Conservation (phyloP, 2,113 vertebrate species). For the Peromyscus maniculatus region DNA sequence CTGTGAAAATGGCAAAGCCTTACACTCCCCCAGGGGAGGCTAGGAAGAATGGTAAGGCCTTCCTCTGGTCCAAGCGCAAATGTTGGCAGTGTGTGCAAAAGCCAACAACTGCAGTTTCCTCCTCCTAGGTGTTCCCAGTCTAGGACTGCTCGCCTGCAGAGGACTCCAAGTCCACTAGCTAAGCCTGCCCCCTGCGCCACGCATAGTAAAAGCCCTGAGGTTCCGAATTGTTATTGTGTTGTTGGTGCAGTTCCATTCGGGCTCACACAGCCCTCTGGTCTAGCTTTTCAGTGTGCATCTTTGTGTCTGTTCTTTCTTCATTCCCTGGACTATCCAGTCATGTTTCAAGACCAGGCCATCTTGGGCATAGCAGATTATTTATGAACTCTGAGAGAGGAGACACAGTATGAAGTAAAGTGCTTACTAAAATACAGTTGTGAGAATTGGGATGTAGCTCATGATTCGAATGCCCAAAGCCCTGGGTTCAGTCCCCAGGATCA, state of each 20-base stretch:
- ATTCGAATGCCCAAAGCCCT: background rate
- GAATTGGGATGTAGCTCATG: background rate
- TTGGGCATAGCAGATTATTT: background rate
- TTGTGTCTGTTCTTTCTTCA: background rate
- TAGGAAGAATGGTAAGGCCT: background rate
- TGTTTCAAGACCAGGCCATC: background rate
- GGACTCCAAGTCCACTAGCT: background rate
- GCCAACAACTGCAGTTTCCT: background rate
- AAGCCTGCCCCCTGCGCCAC: fast-evolving
- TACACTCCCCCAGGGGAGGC: background rate
- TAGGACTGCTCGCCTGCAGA: background rate
- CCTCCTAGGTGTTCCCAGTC: background rate
- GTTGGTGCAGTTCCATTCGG: background rate
- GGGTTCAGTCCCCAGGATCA: background rate
- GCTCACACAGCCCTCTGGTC: background rate
- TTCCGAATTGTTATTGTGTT: too few species aligned
- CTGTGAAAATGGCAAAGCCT: background rate
- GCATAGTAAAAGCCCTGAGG: background rate
- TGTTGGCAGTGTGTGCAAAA: background rate
- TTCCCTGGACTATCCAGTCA: background rate
- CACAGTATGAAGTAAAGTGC: slow-evolving; percentile 31
- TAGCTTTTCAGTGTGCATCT: background rate
- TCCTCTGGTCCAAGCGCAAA: background rate
- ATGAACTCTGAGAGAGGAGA: background rate
- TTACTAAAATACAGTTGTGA: slow-evolving; percentile 11